Percentiles rank a stretch among this genome's conserved stretches.
phyloP scores from a whole-genome alignment of 2,888 invertebrate species.

The Tenthredo mesomela region DNA sequence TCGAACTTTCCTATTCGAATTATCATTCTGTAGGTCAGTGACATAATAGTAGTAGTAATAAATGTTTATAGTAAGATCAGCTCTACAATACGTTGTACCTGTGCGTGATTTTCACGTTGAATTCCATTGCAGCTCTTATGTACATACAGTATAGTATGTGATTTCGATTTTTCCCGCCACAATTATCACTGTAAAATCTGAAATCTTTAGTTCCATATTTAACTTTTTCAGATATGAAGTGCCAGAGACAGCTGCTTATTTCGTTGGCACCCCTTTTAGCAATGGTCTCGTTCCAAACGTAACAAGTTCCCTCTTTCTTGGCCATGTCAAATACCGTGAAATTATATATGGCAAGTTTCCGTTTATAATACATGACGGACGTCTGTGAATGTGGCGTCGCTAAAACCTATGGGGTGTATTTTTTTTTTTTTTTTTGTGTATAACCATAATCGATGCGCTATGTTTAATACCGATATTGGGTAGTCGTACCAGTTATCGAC shows the following conservation, averaged over 20 bases:
- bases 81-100: constrained; percentile 9
- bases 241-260: constrained; percentile 56
- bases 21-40: neutral
- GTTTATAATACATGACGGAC: constrained; percentile 34
- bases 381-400: constrained; percentile 36
- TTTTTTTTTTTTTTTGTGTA: constrained; percentile 8
- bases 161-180: constrained; percentile 55
- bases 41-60: neutral
- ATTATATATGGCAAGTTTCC: constrained; percentile 43
- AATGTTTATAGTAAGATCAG: constrained; percentile 21
- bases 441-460: constrained; percentile 28
- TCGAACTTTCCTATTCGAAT: neutral
- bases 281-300: constrained; percentile 58
- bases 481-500: constrained; percentile 18
- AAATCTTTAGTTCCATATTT: constrained; percentile 50
- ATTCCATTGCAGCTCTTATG: constrained; percentile 45
- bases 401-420: constrained; percentile 29
- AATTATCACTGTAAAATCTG: constrained; percentile 55
- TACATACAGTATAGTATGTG: constrained; percentile 53
- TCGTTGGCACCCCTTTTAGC: constrained; percentile 56
- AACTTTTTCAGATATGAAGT: constrained; percentile 50
- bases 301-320: constrained; percentile 54
- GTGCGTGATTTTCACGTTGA: constrained; percentile 17
- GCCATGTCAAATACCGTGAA: constrained; percentile 49
- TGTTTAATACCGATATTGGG: constrained; percentile 36